phyloP scores from a whole-genome alignment of 2,113 vertebrate species.

The Himantopus leucocephalus region DNA sequence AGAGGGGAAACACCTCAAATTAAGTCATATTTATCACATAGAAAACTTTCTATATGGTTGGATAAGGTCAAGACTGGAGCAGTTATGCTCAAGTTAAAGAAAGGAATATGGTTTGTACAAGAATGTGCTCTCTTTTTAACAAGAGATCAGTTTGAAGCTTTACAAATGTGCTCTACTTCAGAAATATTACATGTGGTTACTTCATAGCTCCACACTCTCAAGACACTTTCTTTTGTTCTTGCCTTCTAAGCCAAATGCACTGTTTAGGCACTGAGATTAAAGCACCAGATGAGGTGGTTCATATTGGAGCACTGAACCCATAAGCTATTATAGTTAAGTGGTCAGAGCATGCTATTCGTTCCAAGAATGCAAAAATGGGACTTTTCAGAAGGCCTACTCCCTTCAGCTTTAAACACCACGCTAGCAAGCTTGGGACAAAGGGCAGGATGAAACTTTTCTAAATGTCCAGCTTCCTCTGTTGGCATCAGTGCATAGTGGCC shows the following conservation, averaged over 20 bases:
- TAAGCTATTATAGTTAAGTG: neutral
- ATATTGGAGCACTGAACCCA: neutral
- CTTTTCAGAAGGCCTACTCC: neutral
- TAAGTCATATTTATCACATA: neutral
- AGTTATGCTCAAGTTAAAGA: neutral
- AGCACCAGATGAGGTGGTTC: neutral
- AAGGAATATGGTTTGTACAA: neutral
- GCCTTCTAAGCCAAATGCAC: neutral
- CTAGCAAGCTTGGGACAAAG: neutral
- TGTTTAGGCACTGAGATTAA: neutral
- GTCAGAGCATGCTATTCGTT: neutral
- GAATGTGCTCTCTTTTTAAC: neutral
- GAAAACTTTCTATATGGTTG: neutral
- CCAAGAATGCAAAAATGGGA: neutral
- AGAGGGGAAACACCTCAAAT: neutral
- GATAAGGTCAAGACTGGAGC: neutral
- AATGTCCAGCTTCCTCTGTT: neutral
- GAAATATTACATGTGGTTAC: neutral
- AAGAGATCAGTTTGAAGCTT: neutral
- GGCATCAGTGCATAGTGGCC: neutral
- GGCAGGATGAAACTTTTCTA: neutral
- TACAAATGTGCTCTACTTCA: neutral
- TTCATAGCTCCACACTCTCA: neutral
- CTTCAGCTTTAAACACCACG: neutral
- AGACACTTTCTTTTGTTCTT: neutral